Percentiles rank a stretch among this genome's conserved stretches.
phyloP scores from a whole-genome alignment of 2,113 vertebrate species.

The Ochotona princeps region DNA sequence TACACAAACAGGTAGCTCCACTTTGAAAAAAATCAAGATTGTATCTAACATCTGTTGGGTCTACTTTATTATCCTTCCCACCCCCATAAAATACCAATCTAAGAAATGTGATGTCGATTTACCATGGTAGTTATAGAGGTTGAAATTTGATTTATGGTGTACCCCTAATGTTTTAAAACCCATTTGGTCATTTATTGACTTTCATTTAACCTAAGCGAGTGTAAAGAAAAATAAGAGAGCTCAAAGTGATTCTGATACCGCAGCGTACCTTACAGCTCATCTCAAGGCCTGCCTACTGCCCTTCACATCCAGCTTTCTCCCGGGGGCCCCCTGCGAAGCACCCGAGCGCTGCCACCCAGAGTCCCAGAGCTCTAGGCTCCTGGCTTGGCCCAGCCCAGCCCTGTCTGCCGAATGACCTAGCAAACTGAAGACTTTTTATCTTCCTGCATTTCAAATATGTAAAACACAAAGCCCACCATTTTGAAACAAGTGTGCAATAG shows the following conservation, averaged over 20 bases:
- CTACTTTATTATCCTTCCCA: too few species aligned
- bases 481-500: background rate
- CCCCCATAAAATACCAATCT: background rate
- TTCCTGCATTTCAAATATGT: too few species aligned
- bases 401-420: too few species aligned
- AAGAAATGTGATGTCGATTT: background rate
- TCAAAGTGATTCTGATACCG: too few species aligned
- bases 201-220: background rate
- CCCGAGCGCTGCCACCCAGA: too few species aligned
- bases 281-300: too few species aligned
- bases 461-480: background rate
- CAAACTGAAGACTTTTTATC: too few species aligned
- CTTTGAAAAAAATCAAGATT: constrained; percentile 38
- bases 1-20: background rate
- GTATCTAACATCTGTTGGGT: background rate
- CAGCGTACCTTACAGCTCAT: too few species aligned
- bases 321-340: too few species aligned
- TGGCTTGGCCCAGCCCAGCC: too few species aligned
- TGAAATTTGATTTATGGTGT: background rate
- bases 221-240: background rate
- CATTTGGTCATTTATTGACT: background rate
- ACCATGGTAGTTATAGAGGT: background rate
- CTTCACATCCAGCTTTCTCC: too few species aligned
- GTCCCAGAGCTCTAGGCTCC: too few species aligned
- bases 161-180: background rate